Conservation (phyloP, 1,140 invertebrate genomes). For the Anastatus disparis region DNA sequence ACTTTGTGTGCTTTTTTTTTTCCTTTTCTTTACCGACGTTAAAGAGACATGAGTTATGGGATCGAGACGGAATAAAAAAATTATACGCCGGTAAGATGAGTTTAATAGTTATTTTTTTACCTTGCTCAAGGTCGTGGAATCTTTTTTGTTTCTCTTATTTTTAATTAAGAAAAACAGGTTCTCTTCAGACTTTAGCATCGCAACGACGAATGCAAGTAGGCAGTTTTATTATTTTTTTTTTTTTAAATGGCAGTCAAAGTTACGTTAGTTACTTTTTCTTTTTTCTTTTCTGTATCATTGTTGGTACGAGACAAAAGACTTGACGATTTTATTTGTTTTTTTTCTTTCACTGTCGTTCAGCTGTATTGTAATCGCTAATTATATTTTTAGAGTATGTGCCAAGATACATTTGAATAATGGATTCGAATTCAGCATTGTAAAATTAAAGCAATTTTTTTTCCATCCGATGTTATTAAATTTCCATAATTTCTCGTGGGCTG, state of each 20-base stretch:
- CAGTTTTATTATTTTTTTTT: no score
- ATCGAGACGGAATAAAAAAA: constrained; percentile 4
- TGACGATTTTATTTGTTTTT: constrained; percentile 23
- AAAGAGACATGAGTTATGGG: constrained; percentile 7
- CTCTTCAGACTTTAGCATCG: neutral
- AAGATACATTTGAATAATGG: neutral
- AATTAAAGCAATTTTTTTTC: no score
- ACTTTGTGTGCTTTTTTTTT: no score
- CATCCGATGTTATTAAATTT: neutral
- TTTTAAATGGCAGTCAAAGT: constrained; percentile 24
- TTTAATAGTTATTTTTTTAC: neutral
- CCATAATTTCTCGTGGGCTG: constrained; percentile 4
- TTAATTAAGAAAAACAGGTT: constrained; percentile 7
- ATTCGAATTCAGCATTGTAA: no score
- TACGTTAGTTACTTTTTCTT: neutral
- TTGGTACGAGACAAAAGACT: constrained; percentile 16
- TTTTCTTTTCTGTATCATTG: neutral
- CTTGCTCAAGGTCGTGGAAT: neutral
- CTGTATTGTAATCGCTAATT: no score
- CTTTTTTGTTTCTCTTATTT: neutral
- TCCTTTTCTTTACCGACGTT: no score
- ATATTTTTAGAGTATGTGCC: neutral
- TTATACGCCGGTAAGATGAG: constrained; percentile 7
- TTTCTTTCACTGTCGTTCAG: no score
- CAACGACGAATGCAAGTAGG: constrained; percentile 22